These are phyloP conservation scores for Sebastes vulpes DNA, from an alignment of 2,797 vertebrate species.

Conservation along the genomic window DNA sequence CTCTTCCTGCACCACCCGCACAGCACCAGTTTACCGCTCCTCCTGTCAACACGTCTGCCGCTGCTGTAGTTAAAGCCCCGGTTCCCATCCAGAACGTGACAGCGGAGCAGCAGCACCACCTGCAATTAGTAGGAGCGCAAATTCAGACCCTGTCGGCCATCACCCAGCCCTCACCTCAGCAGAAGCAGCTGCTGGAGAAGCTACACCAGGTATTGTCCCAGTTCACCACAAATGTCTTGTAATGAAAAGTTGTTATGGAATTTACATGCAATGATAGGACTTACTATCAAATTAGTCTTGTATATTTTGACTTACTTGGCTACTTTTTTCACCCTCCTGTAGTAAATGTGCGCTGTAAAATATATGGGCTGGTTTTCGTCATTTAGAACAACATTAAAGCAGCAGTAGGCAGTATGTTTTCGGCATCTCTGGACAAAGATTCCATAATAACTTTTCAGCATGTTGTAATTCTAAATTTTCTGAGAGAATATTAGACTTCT, in stretches of 20 bases:
- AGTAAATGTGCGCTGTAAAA: neutral
- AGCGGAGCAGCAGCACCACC: slow-evolving; percentile 88
- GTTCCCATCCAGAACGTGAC: slow-evolving; percentile 79
- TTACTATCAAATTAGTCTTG: neutral
- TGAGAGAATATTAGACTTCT: too few relatives aligned
- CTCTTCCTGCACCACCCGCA: slow-evolving; percentile 61
- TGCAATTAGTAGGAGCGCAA: slow-evolving; percentile 89
- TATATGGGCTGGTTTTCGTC: neutral
- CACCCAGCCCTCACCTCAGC: slow-evolving; percentile 85
- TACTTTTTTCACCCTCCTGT: neutral
- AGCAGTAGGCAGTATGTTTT: too few relatives aligned
- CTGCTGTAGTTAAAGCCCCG: slow-evolving; percentile 74
- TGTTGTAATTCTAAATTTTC: too few relatives aligned
- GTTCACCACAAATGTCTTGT: neutral
- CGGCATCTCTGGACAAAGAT: too few relatives aligned
- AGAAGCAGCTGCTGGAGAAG: slow-evolving; percentile 92
- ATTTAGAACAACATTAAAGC: neutral
- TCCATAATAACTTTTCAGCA: too few relatives aligned
- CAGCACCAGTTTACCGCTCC: slow-evolving; percentile 80
- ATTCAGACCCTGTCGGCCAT: slow-evolving; percentile 88
- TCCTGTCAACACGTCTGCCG: slow-evolving; percentile 53
- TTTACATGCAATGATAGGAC: neutral
- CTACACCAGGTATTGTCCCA: slow-evolving; percentile 90
- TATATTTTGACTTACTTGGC: neutral
- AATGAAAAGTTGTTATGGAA: neutral